Evolutionary conservation across 2,888 invertebrate genomes (phyloP).

Genomic region (Agrilus mali): DNA sequence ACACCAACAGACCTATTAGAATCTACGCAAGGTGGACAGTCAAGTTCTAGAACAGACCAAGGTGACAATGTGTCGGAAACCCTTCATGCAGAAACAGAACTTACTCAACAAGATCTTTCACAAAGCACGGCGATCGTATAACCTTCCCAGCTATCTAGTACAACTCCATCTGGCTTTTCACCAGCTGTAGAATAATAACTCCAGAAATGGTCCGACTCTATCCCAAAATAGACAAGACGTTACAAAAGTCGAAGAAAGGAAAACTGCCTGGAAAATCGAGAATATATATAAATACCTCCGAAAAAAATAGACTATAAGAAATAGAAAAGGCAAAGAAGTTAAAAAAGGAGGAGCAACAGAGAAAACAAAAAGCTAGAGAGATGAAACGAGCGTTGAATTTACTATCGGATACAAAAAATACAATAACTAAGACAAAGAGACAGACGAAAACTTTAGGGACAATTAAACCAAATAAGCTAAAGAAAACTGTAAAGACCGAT

Average conservation of each 20-base stretch:
- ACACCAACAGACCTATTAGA: no score
- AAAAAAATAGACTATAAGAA: neutral
- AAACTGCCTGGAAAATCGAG: neutral
- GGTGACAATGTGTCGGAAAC: neutral
- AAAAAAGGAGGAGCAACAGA: neutral
- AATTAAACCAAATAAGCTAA: neutral
- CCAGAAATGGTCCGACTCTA: neutral
- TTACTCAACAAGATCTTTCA: neutral
- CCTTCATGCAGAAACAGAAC: neutral
- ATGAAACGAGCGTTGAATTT: neutral
- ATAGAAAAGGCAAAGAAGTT: neutral
- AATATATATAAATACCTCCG: neutral
- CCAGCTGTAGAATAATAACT: neutral
- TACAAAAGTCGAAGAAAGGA: neutral
- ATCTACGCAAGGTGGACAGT: no score
- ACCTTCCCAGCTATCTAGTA: no score
- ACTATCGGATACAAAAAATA: no score
- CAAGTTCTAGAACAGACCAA: neutral
- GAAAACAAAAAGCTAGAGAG: neutral
- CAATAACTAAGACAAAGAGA: neutral
- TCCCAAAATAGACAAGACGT: neutral
- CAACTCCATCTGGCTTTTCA: no score
- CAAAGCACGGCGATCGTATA: no score
- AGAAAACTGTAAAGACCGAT: no score
- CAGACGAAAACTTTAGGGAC: neutral